These are phyloP conservation scores for Notothenia rossii DNA, from an alignment of 2,113 vertebrate genomes.

Conservation along the genomic window DNA sequence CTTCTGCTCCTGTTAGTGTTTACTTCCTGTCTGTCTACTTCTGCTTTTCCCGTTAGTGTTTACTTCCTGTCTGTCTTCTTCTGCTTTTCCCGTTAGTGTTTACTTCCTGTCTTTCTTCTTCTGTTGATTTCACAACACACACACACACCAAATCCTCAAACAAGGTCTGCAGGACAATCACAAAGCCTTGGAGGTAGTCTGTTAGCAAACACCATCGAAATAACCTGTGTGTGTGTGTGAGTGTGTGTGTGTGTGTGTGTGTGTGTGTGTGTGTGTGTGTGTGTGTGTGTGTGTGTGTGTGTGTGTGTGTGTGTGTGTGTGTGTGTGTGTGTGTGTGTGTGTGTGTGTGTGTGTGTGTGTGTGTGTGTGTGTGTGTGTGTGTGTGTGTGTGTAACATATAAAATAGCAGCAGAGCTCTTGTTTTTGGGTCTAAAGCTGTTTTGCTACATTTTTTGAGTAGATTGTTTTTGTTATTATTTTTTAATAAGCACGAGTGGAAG, in stretches of 20 bases:
- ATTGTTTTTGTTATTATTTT: slow-evolving; percentile 1
- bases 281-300: background rate
- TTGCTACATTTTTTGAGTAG: background rate
- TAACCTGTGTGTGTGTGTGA: no score
- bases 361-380: slow-evolving; percentile 10
- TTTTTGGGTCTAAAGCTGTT: background rate
- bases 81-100: no score
- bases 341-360: background rate
- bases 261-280: slow-evolving; percentile 1
- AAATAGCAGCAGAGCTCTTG: background rate
- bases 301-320: no score
- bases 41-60: no score
- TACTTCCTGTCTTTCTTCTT: no score
- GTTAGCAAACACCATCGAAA: no score
- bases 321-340: slow-evolving; percentile 5
- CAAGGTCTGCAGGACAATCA: background rate
- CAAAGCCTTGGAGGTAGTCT: slow-evolving; percentile 3
- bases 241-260: slow-evolving; percentile 8
- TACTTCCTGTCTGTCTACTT: no score
- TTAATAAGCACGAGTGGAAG: slow-evolving; percentile 14
- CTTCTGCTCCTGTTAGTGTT: no score
- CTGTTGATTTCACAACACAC: no score
- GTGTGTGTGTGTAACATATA: slow-evolving; percentile 11
- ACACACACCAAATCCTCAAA: background rate
- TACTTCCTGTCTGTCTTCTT: no score